A percentile compares a stretch with the other conserved stretches of the same genome.
These are phyloP conservation scores for Acanthochromis polyacanthus DNA, from an alignment of 2,113 vertebrate species.

Conservation along the genomic window DNA sequence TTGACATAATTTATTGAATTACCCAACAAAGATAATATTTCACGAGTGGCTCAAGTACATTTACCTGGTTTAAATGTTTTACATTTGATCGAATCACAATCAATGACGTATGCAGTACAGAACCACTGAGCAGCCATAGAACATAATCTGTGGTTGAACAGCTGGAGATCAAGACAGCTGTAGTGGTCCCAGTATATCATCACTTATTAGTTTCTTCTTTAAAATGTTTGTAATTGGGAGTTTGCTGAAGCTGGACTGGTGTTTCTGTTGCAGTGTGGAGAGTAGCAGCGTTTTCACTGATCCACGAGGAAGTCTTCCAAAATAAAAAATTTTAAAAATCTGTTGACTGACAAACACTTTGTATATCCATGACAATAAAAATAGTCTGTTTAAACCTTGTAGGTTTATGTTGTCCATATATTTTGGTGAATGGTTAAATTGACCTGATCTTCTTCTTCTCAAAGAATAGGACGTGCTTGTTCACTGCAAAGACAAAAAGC, in stretches of 20 bases:
- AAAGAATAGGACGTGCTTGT: constrained; percentile 92
- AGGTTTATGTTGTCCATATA: constrained; percentile 43
- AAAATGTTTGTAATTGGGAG: not conserved
- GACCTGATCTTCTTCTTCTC: constrained; percentile 97
- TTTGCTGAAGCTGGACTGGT: not conserved
- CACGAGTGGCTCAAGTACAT: not conserved
- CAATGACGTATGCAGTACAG: not conserved
- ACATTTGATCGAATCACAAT: not conserved
- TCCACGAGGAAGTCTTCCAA: not conserved
- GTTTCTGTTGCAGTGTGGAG: not conserved
- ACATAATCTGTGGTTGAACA: not conserved
- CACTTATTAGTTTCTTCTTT: not conserved
- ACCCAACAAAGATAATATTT: not conserved
- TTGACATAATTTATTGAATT: constrained; percentile 8
- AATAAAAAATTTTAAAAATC: not conserved
- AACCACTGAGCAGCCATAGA: not conserved
- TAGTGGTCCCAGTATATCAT: not conserved
- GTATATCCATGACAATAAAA: constrained; percentile 28
- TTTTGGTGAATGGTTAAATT: constrained; percentile 77
- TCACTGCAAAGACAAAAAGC: constrained; percentile 85
- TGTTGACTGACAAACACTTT: not conserved
- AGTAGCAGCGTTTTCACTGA: not conserved
- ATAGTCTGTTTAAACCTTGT: constrained; percentile 20
- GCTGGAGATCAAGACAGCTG: not conserved
- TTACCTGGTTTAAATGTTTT: not conserved